Evolutionary conservation across 23 tunicate genomes (phyloP).

Genomic region (Oikopleura dioica): DNA sequence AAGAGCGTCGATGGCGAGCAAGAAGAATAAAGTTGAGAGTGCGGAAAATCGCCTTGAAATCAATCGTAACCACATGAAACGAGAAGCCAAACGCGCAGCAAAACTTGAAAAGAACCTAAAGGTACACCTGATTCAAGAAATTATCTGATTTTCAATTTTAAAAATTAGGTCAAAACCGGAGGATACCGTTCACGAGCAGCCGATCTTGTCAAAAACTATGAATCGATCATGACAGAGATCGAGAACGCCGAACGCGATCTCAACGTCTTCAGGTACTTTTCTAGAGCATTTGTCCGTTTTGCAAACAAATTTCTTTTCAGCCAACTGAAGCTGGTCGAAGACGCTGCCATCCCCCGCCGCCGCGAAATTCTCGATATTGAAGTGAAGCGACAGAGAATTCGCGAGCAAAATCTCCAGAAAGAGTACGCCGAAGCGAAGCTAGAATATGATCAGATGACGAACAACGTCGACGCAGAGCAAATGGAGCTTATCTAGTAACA

Average conservation of each 20-base stretch:
- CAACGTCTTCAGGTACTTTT: conserved; percentile 38
- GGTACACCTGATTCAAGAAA: conserved; percentile 16
- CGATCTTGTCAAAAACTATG: conserved; percentile 36
- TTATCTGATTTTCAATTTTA: neutral
- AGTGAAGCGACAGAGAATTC: neutral
- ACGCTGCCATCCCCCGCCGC: conserved; percentile 67
- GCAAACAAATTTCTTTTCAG: neutral
- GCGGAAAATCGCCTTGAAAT: conserved; percentile 48
- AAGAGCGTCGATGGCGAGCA: conserved; percentile 52
- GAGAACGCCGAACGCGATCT: conserved; percentile 29
- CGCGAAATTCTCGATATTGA: conserved; percentile 43
- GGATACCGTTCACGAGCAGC: conserved; percentile 56
- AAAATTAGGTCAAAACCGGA: conserved; percentile 2
- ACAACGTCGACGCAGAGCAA: neutral
- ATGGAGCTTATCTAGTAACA: neutral
- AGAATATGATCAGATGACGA: neutral
- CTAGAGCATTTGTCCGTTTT: neutral
- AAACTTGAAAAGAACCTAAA: conserved; percentile 79
- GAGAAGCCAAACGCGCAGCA: conserved; percentile 63
- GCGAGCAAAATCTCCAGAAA: neutral
- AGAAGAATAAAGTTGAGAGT: conserved; percentile 79
- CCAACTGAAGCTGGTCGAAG: conserved; percentile 31
- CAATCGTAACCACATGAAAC: conserved; percentile 54
- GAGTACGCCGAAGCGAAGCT: neutral
- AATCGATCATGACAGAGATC: conserved; percentile 33